Conservation (phyloP, 2,888 invertebrate genomes). For the Microdon myrmicae region DNA sequence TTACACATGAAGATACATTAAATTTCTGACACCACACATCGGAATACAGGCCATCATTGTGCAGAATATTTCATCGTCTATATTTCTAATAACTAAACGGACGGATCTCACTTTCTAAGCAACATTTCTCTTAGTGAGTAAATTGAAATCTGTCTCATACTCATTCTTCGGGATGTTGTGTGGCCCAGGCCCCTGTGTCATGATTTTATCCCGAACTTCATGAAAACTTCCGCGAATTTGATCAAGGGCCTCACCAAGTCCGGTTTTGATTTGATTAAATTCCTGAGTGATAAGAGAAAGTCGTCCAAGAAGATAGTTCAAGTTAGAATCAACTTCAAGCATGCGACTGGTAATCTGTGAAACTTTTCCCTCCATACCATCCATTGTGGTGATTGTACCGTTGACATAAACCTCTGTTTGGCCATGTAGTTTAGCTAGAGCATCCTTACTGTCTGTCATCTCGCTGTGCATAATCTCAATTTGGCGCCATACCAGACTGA, state of each 20-base stretch:
- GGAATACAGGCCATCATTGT: too few relatives aligned
- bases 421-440: constrained; percentile 78
- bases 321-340: constrained; percentile 80
- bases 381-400: constrained; percentile 80
- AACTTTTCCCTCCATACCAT: constrained; percentile 82
- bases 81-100: too few relatives aligned
- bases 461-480: constrained; percentile 90
- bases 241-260: constrained; percentile 78
- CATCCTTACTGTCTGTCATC: constrained; percentile 78
- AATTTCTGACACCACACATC: too few relatives aligned
- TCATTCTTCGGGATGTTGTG: constrained; percentile 68
- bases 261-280: constrained; percentile 82
- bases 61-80: too few relatives aligned
- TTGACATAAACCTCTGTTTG: constrained; percentile 84
- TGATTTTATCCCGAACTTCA: constrained; percentile 71
- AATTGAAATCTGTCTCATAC: constrained; percentile 62
- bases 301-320: constrained; percentile 83
- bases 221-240: constrained; percentile 76
- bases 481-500: constrained; percentile 89
- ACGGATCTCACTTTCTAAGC: too few relatives aligned
- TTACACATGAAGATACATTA: too few relatives aligned
- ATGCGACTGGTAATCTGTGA: constrained; percentile 80
- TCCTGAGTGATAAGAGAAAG: constrained; percentile 85
- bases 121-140: constrained; percentile 60
- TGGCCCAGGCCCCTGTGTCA: constrained; percentile 71